Base-by-base conservation (phyloP, 2,888 invertebrate genomes). In the Atrina japonica region DNA sequence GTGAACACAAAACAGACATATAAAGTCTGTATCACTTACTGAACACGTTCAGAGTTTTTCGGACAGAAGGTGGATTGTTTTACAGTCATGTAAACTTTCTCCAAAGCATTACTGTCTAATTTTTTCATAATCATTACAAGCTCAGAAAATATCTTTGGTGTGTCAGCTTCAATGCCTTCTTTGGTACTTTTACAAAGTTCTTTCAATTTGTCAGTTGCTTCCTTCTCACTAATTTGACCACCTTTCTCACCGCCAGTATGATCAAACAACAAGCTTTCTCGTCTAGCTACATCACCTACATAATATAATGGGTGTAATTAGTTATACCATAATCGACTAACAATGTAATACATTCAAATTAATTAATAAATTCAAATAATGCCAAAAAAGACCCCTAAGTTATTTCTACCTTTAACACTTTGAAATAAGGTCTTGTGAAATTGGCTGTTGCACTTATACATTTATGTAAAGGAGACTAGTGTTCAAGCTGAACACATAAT, bases 111-210 rank as follows among this genome's bases (percentile, higher is more conserved):
- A 40, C 86, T 80, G 56, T 88, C 87, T 27, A 92, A 80, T 43
- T 84, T 77, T 69, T 90, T 87, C 72, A 92, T 86, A 23, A 85
- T 76, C 64, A 86, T 83, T 35, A 92, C 86, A n/a, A 93, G 88
- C 7, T 88, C 83, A 11, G 90, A 82, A 84, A 93, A 93, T 49
- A 90, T 84, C 16, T 82, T 76, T 0, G 92, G 92, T 3, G 91
- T 89, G n/a, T 90, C 83, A 0, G 89, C 83, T 9, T 88, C 83
- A 23, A 92, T 86, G 50, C 91, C 91, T 3, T 87, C 82, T 45
- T 80, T 66, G 9, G 90, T 87, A 5, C 69, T 47, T 1, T 52
- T 50, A 75, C 89, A 89, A 58, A 90, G 75, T 23, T 84, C 77
- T 21, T 56, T 53, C 27, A 90, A 76, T 25, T 85, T 80, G 40